Conservation (phyloP, 1,140 invertebrate species). For the Drosophila kanapiae region DNA sequence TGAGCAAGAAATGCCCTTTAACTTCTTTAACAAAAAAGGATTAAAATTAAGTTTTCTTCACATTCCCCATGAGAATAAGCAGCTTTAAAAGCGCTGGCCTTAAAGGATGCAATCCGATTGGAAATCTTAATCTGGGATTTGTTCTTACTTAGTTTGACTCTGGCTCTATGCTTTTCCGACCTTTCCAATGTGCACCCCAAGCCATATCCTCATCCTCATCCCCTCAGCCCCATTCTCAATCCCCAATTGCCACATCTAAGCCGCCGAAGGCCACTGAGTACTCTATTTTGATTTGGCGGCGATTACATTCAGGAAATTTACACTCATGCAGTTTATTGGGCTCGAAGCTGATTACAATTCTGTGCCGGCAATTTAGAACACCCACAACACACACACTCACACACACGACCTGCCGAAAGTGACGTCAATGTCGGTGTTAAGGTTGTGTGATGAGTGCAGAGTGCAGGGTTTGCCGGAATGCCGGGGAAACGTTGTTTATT, state of each 20-base stretch:
- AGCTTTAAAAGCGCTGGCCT: background rate
- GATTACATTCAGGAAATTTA: conserved; percentile 76
- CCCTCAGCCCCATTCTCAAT: background rate
- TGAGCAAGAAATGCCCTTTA: no score
- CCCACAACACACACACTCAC: conserved; percentile 1
- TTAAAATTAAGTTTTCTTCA: background rate
- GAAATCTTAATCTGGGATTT: conserved; percentile 2
- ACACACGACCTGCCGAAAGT: conserved; percentile 24
- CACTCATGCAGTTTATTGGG: conserved; percentile 60
- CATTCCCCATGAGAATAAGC: background rate
- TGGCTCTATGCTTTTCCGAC: conserved; percentile 3
- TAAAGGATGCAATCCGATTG: background rate
- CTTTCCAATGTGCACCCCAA: conserved; percentile 18
- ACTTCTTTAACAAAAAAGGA: background rate
- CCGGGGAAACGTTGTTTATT: conserved; percentile 32
- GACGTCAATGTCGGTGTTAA: conserved; percentile 45
- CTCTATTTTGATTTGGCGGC: conserved; percentile 46
- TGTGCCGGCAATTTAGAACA: conserved; percentile 61
- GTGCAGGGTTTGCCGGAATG: conserved; percentile 9
- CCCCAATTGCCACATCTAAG: conserved; percentile 26
- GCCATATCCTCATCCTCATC: background rate
- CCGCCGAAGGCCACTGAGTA: conserved; percentile 49
- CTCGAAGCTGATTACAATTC: conserved; percentile 67
- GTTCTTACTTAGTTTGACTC: background rate
- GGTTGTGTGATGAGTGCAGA: background rate